A percentile compares a stretch with the other conserved stretches of the same genome.
phyloP scores from a whole-genome alignment of 1,140 invertebrate genomes.

The roundworm (Caenorhabditis elegans) region WBcel235 BX284606.5:7621001-7621500 shows the following conservation, averaged over 20 bases:
- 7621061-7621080: slow-evolving; percentile 30
- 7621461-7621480: slow-evolving; percentile 9
- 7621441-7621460: slow-evolving; percentile 25
- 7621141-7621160: neutral
- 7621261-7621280: too few species aligned
- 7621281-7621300: neutral
- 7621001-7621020: neutral
- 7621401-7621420: neutral
- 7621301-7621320: neutral
- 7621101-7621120: slow-evolving; percentile 29
- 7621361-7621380: neutral
- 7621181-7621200: neutral
- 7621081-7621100: slow-evolving; percentile 10
- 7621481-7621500: neutral
- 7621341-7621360: neutral
- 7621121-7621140: slow-evolving; percentile 21
- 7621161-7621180: neutral
- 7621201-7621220: neutral
- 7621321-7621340: neutral
- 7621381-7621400: neutral
- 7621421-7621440: neutral
- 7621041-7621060: slow-evolving; percentile 21
- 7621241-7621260: neutral
- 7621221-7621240: neutral
- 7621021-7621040: slow-evolving; percentile 23